Percentiles rank a stretch among this genome's conserved stretches.
Conservation (phyloP, 2,113 vertebrate genomes). For the Mandrillus leucophaeus region DNA sequence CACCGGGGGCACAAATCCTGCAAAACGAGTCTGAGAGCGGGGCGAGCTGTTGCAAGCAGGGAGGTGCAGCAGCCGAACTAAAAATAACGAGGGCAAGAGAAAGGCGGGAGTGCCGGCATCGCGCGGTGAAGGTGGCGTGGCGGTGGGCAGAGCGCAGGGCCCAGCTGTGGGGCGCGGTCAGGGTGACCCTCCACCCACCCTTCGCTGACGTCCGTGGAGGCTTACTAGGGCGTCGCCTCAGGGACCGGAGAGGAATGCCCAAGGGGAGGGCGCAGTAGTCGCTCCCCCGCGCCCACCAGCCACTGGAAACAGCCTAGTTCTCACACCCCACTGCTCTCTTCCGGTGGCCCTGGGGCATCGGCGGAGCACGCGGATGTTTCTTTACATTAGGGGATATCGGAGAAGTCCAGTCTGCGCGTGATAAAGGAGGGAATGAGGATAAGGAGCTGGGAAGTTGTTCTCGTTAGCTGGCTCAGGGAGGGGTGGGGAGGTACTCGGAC, state of each 20-base stretch:
- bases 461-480: not conserved
- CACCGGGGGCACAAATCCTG: conserved; percentile 60
- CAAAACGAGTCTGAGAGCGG: conserved; percentile 54
- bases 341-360: not conserved
- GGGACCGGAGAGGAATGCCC: not conserved
- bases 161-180: accelerated
- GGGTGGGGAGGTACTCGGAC: not conserved
- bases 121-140: not conserved
- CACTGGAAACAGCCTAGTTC: not conserved
- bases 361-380: not conserved
- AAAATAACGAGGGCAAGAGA: not conserved
- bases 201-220: not conserved
- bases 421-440: not conserved
- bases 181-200: not conserved
- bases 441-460: not conserved
- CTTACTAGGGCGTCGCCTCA: not conserved
- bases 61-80: conserved; percentile 28
- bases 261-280: not conserved
- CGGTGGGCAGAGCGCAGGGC: not conserved
- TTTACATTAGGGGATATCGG: accelerated
- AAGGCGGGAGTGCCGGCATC: not conserved
- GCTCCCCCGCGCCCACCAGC: not conserved
- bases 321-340: too few relatives aligned
- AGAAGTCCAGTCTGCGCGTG: not conserved
- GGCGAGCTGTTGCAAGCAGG: conserved; percentile 61